Evolutionary conservation across 2,113 vertebrate species (phyloP).

Genomic region (Myotis lucifugus): DNA sequence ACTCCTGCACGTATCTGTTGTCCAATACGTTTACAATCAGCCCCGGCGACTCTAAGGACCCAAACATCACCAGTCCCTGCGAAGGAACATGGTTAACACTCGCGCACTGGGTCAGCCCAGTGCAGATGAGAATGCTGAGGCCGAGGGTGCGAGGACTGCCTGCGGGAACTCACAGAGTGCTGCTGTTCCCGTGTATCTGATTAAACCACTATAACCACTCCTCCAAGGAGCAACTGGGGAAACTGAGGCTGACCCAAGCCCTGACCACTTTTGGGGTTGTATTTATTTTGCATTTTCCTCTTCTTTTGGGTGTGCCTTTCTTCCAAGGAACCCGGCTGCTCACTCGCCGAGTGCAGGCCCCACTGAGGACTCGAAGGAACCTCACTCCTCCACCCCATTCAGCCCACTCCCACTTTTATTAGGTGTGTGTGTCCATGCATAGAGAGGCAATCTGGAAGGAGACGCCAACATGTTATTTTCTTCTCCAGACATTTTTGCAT

Average conservation of each 20-base stretch:
- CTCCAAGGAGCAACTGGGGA: neutral
- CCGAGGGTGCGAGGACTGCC: neutral
- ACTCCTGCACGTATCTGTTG: neutral
- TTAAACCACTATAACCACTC: neutral
- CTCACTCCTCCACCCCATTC: neutral
- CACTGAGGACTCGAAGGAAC: accelerated
- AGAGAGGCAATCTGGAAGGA: neutral
- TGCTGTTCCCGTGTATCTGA: neutral
- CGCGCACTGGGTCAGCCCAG: accelerated
- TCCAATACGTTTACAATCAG: neutral
- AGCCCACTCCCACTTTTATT: neutral
- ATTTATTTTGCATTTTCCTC: neutral
- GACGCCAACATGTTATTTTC: neutral
- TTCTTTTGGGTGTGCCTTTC: neutral
- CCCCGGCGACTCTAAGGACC: neutral
- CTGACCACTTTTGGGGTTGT: neutral
- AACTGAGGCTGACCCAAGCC: neutral
- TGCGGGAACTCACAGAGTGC: accelerated
- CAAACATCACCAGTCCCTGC: neutral
- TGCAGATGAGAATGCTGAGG: neutral
- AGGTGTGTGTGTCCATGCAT: neutral
- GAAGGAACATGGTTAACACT: accelerated
- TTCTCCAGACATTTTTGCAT: neutral
- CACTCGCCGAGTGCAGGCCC: neutral
- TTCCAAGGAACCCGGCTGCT: neutral